Evolutionary conservation across 2,113 vertebrate species (phyloP).

Genomic region (Regulus satrapa): DNA sequence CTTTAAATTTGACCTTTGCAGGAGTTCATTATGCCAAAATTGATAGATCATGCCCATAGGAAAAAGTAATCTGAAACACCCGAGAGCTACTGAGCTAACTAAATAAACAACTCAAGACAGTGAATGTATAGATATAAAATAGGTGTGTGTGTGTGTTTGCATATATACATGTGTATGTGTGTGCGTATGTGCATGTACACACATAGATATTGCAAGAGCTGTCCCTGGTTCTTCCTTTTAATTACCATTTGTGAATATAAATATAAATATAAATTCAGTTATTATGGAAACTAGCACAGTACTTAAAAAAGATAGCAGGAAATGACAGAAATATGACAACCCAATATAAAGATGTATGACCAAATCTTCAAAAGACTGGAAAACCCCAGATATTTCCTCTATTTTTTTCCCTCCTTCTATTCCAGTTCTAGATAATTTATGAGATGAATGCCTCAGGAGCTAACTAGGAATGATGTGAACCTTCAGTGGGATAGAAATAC

Average conservation of each 20-base stretch:
- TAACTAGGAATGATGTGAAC: not conserved
- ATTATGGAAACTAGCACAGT: not conserved
- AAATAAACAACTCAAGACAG: not conserved
- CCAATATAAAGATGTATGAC: not conserved
- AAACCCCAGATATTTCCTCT: not conserved
- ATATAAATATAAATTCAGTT: not conserved
- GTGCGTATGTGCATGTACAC: not conserved
- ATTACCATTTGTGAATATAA: not conserved
- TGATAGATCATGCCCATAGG: slow-evolving; percentile 38
- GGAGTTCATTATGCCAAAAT: slow-evolving; percentile 61
- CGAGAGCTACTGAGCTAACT: not conserved
- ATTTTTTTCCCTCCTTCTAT: rapidly evolving
- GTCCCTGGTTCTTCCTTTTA: not conserved
- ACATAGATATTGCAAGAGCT: not conserved
- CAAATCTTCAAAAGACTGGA: not conserved
- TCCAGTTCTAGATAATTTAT: not conserved
- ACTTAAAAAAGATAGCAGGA: not conserved
- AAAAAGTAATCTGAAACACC: slow-evolving; percentile 8
- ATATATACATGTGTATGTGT: not conserved
- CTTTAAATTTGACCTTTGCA: slow-evolving; percentile 61
- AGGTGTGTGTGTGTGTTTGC: not conserved
- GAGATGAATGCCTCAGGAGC: not conserved
- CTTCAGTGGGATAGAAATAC: not conserved
- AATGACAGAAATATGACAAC: not conserved
- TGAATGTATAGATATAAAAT: not conserved